Evolutionary conservation across 2,888 invertebrate genomes (phyloP).

Genomic region (Nezara viridula): DNA sequence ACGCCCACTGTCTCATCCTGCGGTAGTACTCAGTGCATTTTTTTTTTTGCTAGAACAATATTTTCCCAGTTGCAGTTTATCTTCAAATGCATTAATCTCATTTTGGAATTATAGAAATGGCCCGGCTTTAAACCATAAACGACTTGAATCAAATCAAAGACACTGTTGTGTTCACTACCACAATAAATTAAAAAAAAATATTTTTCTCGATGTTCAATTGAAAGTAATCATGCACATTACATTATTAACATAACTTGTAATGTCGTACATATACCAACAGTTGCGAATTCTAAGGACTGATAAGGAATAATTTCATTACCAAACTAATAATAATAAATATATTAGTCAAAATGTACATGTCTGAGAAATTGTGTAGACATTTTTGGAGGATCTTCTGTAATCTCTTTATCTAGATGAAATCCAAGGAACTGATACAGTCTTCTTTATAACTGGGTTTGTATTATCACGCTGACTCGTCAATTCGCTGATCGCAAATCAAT

Average conservation of each 20-base stretch:
- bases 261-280: too few relatives aligned
- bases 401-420: background rate
- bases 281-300: too few relatives aligned
- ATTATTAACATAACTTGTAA: too few relatives aligned
- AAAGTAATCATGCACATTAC: too few relatives aligned
- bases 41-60: background rate
- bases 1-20: constrained; percentile 36
- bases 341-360: too few relatives aligned
- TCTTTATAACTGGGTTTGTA: background rate
- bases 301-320: too few relatives aligned
- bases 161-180: too few relatives aligned
- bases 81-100: background rate
- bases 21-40: background rate
- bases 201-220: too few relatives aligned
- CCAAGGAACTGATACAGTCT: background rate
- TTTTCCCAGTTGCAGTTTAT: background rate
- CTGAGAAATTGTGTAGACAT: too few relatives aligned
- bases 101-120: background rate
- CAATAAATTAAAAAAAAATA: too few relatives aligned
- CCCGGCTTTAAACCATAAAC: background rate
- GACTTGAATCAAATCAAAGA: background rate
- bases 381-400: background rate
- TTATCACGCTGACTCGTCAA: background rate
- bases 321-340: too few relatives aligned
- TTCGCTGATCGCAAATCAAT: background rate